phyloP scores from a whole-genome alignment of 2,888 invertebrate species.

The Tetrapedia diversipes region DNA sequence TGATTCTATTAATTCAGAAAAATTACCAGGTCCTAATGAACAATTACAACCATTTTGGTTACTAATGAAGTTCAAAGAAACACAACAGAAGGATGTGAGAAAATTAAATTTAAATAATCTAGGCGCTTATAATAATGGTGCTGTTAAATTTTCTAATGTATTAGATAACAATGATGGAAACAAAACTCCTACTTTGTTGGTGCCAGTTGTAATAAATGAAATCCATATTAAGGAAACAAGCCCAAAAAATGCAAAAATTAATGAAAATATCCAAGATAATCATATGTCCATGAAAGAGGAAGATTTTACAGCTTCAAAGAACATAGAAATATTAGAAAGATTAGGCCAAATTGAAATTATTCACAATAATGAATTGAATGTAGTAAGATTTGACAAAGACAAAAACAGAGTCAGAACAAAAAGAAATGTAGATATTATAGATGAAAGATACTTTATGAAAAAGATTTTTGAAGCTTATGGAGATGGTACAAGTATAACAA shows the following conservation, averaged over 20 bases:
- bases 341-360: slow-evolving; percentile 68
- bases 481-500: slow-evolving; percentile 86
- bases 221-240: slow-evolving; percentile 19
- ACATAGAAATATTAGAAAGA: slow-evolving; percentile 67
- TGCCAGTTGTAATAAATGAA: slow-evolving; percentile 23
- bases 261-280: slow-evolving; percentile 12
- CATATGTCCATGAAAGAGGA: background rate
- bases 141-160: slow-evolving; percentile 55
- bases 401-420: slow-evolving; percentile 60
- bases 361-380: slow-evolving; percentile 15
- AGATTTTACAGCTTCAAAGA: slow-evolving; percentile 26
- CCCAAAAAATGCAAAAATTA: slow-evolving; percentile 18
- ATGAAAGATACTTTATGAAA: slow-evolving; percentile 86
- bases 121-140: slow-evolving; percentile 43
- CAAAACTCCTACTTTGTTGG: slow-evolving; percentile 15
- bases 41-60: slow-evolving; percentile 59
- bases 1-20: slow-evolving; percentile 46
- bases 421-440: slow-evolving; percentile 77
- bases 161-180: slow-evolving; percentile 41
- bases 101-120: slow-evolving; percentile 49
- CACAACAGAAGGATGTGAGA: slow-evolving; percentile 50
- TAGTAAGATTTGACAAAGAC: slow-evolving; percentile 26
- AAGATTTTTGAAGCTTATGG: slow-evolving; percentile 88
- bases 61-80: slow-evolving; percentile 70
- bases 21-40: slow-evolving; percentile 57